A percentile compares a stretch with the other conserved stretches of the same genome.
These are phyloP conservation scores for Kradibia gibbosae DNA, from an alignment of 1,140 invertebrate species.

Conservation along the genomic window DNA sequence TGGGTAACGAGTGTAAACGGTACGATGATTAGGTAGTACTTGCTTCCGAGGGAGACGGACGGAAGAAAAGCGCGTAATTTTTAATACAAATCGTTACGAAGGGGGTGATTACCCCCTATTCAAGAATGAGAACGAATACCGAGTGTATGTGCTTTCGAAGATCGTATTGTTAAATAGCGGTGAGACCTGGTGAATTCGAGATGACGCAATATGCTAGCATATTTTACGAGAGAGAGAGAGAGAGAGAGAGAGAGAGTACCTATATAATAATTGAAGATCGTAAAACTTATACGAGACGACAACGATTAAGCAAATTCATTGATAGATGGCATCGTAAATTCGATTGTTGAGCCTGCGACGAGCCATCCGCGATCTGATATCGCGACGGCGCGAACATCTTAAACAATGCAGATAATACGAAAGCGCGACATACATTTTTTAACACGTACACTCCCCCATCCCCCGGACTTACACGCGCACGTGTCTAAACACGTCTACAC, in stretches of 20 bases:
- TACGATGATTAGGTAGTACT: neutral
- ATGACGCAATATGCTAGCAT: slow-evolving; percentile 37
- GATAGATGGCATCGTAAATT: neutral
- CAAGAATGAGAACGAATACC: slow-evolving; percentile 28
- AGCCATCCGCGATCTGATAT: slow-evolving; percentile 5
- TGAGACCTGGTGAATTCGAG: slow-evolving; percentile 3
- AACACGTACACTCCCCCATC: too few species aligned
- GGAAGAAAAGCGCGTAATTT: slow-evolving; percentile 41
- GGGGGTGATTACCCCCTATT: too few species aligned
- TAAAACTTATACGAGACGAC: slow-evolving; percentile 29
- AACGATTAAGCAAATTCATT: slow-evolving; percentile 25
- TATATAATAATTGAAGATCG: slow-evolving; percentile 14
- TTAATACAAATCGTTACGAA: slow-evolving; percentile 35
- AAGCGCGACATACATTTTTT: slow-evolving; percentile 20
- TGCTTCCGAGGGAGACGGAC: neutral
- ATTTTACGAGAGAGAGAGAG: slow-evolving; percentile 24
- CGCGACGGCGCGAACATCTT: slow-evolving; percentile 23
- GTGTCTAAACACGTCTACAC: slow-evolving; percentile 24
- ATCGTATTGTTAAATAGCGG: slow-evolving; percentile 31
- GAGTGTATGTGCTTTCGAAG: slow-evolving; percentile 39
- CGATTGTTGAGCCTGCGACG: neutral
- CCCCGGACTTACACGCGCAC: too few species aligned
- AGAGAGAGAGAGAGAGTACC: slow-evolving; percentile 4
- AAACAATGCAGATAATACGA: slow-evolving; percentile 35
- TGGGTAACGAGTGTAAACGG: slow-evolving; percentile 5